phyloP scores from a whole-genome alignment of 2,113 vertebrate genomes.

The Uropsilus gracilis region DNA sequence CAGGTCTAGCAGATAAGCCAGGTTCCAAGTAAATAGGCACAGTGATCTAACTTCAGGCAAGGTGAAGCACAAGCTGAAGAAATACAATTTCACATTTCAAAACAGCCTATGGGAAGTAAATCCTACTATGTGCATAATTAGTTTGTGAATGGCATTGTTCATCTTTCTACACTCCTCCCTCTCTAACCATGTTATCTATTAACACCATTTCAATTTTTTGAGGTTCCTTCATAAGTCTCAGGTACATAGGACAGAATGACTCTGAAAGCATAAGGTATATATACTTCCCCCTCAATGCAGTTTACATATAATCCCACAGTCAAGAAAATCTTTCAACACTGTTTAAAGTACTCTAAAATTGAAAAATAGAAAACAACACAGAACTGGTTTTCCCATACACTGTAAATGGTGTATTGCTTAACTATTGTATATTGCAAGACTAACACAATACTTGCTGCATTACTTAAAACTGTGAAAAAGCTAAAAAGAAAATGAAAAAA shows the following conservation, averaged over 20 bases:
- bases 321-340: conserved; percentile 31
- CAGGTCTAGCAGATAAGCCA: conserved; percentile 78
- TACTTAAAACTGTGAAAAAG: conserved; percentile 25
- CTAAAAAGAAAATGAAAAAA: conserved; percentile 54
- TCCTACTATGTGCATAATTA: not conserved
- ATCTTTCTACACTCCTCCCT: conserved; percentile 19
- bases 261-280: conserved; percentile 48
- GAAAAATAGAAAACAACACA: not conserved
- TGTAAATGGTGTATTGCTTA: not conserved
- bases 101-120: accelerated
- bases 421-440: too few relatives aligned
- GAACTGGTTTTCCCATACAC: not conserved
- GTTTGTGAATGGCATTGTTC: conserved; percentile 15
- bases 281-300: conserved; percentile 46
- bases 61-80: not conserved
- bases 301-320: not conserved
- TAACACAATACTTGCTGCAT: too few relatives aligned
- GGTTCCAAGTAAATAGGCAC: conserved; percentile 83
- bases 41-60: conserved; percentile 74
- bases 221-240: conserved; percentile 30
- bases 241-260: not conserved
- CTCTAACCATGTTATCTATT: not conserved
- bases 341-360: conserved; percentile 22
- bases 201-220: conserved; percentile 49
- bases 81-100: not conserved